A percentile compares a stretch with the other conserved stretches of the same genome.
These are phyloP conservation scores for Chloromyia formosa DNA, from an alignment of 2,888 invertebrate genomes.

Conservation along the genomic window DNA sequence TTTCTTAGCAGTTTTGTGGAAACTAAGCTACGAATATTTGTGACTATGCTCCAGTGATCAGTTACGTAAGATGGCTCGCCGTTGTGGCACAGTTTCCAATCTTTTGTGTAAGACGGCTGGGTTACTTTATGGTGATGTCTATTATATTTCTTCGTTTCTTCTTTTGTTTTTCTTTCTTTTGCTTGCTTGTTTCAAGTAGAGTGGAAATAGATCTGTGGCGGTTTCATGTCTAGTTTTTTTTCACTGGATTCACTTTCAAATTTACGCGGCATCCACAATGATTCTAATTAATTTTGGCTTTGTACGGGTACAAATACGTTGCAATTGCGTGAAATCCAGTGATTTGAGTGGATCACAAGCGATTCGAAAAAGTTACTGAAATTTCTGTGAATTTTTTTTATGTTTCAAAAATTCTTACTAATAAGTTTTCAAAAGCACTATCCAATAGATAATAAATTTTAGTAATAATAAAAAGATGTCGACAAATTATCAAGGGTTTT, in stretches of 20 bases:
- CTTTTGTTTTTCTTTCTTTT: constrained; percentile 7
- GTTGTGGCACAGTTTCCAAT: constrained; percentile 36
- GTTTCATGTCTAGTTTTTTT: neutral
- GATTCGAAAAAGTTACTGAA: no score
- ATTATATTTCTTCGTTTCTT: neutral
- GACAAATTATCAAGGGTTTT: no score
- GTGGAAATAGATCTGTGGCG: constrained; percentile 29
- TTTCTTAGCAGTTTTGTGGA: neutral
- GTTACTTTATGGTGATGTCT: constrained; percentile 2
- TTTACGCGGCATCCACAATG: no score
- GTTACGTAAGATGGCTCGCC: constrained; percentile 37
- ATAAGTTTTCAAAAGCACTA: no score
- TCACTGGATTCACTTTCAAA: neutral
- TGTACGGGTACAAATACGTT: no score
- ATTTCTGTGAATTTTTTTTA: no score
- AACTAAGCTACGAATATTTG: constrained; percentile 36
- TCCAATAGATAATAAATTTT: no score
- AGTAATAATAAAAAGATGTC: no score
- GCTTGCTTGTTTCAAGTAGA: constrained; percentile 32
- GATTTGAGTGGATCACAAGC: no score
- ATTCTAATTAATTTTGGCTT: no score
- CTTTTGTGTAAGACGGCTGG: constrained; percentile 39
- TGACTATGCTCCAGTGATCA: constrained; percentile 34
- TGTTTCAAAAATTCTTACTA: no score
- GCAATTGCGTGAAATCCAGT: no score